phyloP scores from a whole-genome alignment of 2,113 vertebrate species.

The Brachionichthys hirsutus region DNA sequence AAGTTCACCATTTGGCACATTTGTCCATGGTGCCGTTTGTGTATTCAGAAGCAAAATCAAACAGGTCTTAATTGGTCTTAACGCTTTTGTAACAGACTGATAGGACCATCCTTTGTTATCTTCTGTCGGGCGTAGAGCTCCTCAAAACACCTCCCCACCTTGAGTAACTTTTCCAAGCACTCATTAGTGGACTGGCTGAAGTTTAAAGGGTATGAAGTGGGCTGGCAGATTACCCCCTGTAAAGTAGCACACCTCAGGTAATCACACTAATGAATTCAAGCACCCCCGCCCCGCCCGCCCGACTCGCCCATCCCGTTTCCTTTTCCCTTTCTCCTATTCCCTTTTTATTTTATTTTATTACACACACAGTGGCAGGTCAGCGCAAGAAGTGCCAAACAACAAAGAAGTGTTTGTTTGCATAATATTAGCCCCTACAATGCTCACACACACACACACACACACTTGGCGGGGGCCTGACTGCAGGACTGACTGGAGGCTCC shows the following conservation, averaged over 20 bases:
- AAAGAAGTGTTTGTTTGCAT: constrained; percentile 80
- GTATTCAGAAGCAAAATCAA: constrained; percentile 12
- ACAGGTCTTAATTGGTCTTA: constrained; percentile 17
- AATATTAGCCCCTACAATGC: constrained; percentile 61
- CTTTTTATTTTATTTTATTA: constrained; percentile 43
- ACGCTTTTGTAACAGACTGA: constrained; percentile 19
- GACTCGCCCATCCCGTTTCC: neutral
- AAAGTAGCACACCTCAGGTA: constrained; percentile 74
- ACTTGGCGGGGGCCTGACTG: constrained; percentile 65
- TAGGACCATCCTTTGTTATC: constrained; percentile 53
- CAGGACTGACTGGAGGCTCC: constrained; percentile 71
- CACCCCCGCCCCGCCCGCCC: no score
- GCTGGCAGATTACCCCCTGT: constrained; percentile 64
- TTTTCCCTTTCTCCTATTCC: constrained; percentile 34
- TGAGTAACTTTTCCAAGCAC: constrained; percentile 67
- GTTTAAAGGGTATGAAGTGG: constrained; percentile 59
- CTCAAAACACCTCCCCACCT: constrained; percentile 72
- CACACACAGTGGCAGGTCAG: constrained; percentile 58
- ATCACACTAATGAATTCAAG: constrained; percentile 74
- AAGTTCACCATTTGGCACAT: neutral
- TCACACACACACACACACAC: constrained; percentile 47
- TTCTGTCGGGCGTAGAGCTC: constrained; percentile 48
- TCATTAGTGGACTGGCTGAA: constrained; percentile 68
- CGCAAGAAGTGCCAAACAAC: constrained; percentile 70
- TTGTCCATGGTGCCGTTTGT: constrained; percentile 12